Conservation (phyloP, 2,113 vertebrate genomes). For the Dascyllus trimaculatus region DNA sequence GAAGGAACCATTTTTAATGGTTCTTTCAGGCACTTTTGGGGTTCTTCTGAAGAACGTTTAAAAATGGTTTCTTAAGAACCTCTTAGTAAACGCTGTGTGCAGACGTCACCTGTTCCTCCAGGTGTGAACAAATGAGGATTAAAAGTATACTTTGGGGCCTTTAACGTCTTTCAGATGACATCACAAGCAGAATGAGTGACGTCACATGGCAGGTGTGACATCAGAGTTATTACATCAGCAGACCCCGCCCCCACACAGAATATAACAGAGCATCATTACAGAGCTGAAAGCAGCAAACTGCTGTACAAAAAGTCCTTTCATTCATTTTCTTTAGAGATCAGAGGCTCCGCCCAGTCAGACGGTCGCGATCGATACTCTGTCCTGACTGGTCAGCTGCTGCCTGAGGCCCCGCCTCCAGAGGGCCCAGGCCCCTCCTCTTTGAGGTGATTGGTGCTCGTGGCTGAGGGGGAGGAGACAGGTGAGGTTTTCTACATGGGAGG, state of each 20-base stretch:
- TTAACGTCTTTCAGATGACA: constrained; percentile 2
- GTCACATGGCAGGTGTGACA: constrained; percentile 31
- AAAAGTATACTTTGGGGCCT: not conserved
- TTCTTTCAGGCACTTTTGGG: too few species aligned
- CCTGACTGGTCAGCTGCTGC: constrained; percentile 21
- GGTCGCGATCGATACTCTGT: not conserved
- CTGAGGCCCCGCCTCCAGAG: constrained; percentile 13
- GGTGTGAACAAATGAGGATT: too few species aligned
- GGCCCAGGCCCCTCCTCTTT: constrained; percentile 39
- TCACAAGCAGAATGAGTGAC: constrained; percentile 35
- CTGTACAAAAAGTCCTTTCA: constrained; percentile 31
- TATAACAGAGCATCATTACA: constrained; percentile 27
- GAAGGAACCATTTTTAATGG: too few species aligned
- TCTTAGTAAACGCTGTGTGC: too few species aligned
- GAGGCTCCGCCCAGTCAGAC: constrained; percentile 4
- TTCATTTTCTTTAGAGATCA: not conserved
- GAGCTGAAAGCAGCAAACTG: constrained; percentile 20
- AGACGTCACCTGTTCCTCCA: too few species aligned
- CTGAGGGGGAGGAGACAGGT: constrained; percentile 28
- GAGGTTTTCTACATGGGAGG: constrained; percentile 93
- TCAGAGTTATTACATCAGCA: constrained; percentile 19
- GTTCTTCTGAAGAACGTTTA: too few species aligned
- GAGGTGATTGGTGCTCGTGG: constrained; percentile 71
- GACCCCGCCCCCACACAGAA: constrained; percentile 16
- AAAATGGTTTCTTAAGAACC: too few species aligned